These are phyloP conservation scores for Embidobia sp. DNA, from an alignment of 2,888 invertebrate species.

Conservation along the genomic window DNA sequence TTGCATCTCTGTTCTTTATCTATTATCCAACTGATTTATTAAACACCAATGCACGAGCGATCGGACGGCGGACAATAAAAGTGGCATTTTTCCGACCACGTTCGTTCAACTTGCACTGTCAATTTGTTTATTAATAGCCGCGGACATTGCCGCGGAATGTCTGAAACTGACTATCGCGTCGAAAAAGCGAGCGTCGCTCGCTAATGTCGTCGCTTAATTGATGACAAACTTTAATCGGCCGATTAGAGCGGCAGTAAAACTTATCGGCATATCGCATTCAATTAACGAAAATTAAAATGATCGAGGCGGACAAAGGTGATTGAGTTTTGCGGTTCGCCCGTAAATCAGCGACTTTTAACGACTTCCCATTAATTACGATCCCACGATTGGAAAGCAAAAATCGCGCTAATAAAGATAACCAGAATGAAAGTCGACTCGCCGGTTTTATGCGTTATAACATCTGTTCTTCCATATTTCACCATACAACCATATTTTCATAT, in stretches of 20 bases:
- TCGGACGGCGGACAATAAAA: conserved; percentile 9
- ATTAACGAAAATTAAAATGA: not conserved
- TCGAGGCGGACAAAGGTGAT: no score
- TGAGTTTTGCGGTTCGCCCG: conserved; percentile 23
- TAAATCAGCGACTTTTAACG: conserved; percentile 39
- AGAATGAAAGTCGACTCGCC: conserved; percentile 36
- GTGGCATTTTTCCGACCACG: conserved; percentile 28
- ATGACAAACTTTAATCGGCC: no score
- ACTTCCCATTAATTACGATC: conserved; percentile 37
- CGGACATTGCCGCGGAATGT: conserved; percentile 20
- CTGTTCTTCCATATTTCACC: conserved; percentile 45
- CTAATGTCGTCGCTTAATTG: no score
- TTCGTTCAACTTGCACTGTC: conserved; percentile 16
- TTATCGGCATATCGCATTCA: no score
- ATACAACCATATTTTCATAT: conserved; percentile 24
- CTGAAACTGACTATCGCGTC: no score
- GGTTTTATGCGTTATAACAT: conserved; percentile 33
- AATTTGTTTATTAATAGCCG: conserved; percentile 23
- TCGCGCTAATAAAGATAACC: conserved; percentile 44
- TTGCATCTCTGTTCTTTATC: conserved; percentile 42
- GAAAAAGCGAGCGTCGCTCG: no score
- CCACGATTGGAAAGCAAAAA: conserved; percentile 50
- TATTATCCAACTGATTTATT: conserved; percentile 46
- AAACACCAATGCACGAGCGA: conserved; percentile 32
- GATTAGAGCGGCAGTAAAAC: not conserved